Evolutionary conservation across 1,140 invertebrate species (phyloP), one percentile per base, ranked within the genome.

Genomic region (Ostrea denselamellosa): DNA sequence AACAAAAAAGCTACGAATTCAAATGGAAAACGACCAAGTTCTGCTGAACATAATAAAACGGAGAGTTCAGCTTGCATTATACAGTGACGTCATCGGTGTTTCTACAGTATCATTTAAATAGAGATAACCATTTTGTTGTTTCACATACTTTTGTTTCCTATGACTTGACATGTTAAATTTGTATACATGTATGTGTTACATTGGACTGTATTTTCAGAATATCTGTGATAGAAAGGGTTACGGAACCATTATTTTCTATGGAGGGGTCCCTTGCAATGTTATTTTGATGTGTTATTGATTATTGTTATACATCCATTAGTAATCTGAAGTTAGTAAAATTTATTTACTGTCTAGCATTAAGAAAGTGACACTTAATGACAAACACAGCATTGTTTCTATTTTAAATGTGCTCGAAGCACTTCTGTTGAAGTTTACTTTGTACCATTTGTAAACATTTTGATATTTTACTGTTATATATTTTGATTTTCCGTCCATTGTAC

Each of bases 141-240:
- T 44, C 34, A 44, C 34, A 2, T 1, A 44, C 5, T 44, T 44
- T 2, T n/a, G n/a, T n/a, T 44, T 44, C 5, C 34, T 44, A 5
- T 44, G 34, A 44, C 34, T 44, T 44, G 5, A 44, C 34, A 44
- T 44, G 34, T 5, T 44, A 44, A 44, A 44, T 2, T 5, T 44
- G 34, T 44, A n/a, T 44, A 5, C 34, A 44, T 44, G 34, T 44
- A 44, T 44, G 5, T 44, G 5, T 44, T 44, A 44, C 34, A 44
- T 44, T 44, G 34, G 34, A 44, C 34, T 62, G 25, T 77, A 34
- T 34, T 62, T 14, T 77, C 25, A 77, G 14, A 34, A 25, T 77
- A 77, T 77, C 68, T 77, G 68, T 77, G 68, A 77, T 77, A 77
- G 8, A 77, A 34, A 77, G 68, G 68, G 68, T 8, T 14, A 77